These are phyloP conservation scores for Cepaea hortensis DNA, from an alignment of 2,888 invertebrate genomes.

Conservation along the genomic window DNA sequence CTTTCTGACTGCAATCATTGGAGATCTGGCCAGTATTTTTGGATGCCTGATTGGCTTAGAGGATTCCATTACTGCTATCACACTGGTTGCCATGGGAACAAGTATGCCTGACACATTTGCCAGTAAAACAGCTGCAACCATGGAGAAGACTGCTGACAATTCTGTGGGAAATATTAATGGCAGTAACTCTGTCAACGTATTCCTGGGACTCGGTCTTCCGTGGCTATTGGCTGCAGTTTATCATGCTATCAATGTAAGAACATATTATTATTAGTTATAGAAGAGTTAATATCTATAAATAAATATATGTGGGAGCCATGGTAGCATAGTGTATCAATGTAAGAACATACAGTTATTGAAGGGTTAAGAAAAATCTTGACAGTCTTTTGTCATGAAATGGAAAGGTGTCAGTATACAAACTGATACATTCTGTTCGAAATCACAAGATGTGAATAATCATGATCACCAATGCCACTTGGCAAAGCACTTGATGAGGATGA, in stretches of 20 bases:
- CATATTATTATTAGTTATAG: background rate
- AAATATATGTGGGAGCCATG: too few relatives aligned
- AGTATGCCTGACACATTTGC: slow-evolving; percentile 79
- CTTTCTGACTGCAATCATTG: slow-evolving; percentile 80
- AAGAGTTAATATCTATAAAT: too few relatives aligned
- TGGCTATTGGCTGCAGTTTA: slow-evolving; percentile 81
- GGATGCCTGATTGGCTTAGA: slow-evolving; percentile 80
- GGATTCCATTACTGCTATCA: slow-evolving; percentile 78
- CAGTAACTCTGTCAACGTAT: slow-evolving; percentile 82
- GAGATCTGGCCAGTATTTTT: slow-evolving; percentile 80
- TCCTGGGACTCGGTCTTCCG: slow-evolving; percentile 81
- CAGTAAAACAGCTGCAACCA: slow-evolving; percentile 79
- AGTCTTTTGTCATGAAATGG: too few relatives aligned
- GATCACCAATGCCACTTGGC: too few relatives aligned
- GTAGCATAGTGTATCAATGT: too few relatives aligned
- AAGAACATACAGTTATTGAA: too few relatives aligned
- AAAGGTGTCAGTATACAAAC: too few relatives aligned
- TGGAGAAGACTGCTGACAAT: slow-evolving; percentile 81
- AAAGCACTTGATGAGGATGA: too few relatives aligned
- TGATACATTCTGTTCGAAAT: too few relatives aligned
- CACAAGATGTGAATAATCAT: too few relatives aligned
- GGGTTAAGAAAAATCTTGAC: too few relatives aligned
- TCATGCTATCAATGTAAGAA: slow-evolving; percentile 65
- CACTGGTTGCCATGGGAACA: slow-evolving; percentile 80
- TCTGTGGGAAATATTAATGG: slow-evolving; percentile 82